phyloP scores from a whole-genome alignment of 1,140 invertebrate species.

The Caenorhabditis briggsae region DNA sequence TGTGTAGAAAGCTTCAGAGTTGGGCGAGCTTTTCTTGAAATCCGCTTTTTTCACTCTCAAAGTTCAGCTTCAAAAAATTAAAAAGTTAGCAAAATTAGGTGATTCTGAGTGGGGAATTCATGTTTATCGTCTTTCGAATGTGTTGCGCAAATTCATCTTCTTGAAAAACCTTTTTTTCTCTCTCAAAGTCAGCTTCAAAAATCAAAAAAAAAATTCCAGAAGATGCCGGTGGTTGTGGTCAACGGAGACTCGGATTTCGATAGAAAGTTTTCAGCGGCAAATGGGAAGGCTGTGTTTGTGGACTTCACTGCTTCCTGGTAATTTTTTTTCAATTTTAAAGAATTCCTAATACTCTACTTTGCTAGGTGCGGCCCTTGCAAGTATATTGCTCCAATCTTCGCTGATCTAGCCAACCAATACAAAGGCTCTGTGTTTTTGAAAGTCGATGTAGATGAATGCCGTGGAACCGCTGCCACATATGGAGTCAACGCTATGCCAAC shows the following conservation, averaged over 20 bases:
- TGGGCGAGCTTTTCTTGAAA: too few relatives aligned
- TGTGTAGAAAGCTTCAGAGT: too few relatives aligned
- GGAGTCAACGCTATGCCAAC: conserved; percentile 41
- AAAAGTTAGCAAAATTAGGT: too few relatives aligned
- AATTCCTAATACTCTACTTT: not conserved
- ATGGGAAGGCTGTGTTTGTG: conserved; percentile 12
- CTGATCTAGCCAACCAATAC: conserved; percentile 5
- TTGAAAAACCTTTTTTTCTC: too few relatives aligned
- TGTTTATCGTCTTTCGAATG: too few relatives aligned
- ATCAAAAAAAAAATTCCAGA: not conserved
- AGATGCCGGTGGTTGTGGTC: conserved; percentile 20
- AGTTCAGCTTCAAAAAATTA: too few relatives aligned
- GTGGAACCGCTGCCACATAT: conserved; percentile 12
- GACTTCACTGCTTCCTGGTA: conserved; percentile 44
- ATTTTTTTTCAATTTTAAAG: not conserved
- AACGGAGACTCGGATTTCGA: conserved; percentile 37
- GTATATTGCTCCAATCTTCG: conserved; percentile 42
- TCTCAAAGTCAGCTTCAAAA: not conserved
- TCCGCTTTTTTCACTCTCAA: too few relatives aligned
- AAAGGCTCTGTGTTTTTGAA: conserved; percentile 22
- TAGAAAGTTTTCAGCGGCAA: not conserved
- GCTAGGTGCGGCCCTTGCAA: conserved; percentile 25
- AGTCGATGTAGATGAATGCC: conserved; percentile 23
- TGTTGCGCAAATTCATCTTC: too few relatives aligned
- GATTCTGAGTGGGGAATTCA: too few relatives aligned